Evolutionary conservation across 1,140 invertebrate species (phyloP).

Genomic region (Penaeus indicus): DNA sequence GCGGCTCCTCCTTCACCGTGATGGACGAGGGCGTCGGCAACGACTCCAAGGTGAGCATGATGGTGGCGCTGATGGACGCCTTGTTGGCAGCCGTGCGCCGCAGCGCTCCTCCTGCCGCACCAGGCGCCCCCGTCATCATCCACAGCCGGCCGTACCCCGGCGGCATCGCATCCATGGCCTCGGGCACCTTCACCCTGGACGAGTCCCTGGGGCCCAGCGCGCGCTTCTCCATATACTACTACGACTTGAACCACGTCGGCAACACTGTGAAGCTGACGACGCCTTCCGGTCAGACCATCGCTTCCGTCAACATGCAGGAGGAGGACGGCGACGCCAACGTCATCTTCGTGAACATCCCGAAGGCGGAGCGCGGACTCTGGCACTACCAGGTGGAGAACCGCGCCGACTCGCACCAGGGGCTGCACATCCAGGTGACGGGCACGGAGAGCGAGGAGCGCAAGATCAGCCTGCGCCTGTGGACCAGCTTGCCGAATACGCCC

Average conservation of each 20-base stretch:
- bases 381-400: conserved; percentile 65
- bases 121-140: conserved; percentile 63
- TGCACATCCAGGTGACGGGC: conserved; percentile 64
- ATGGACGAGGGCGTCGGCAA: conserved; percentile 73
- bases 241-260: conserved; percentile 67
- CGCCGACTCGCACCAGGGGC: conserved; percentile 66
- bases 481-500: conserved; percentile 48
- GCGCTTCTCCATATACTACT: conserved; percentile 67
- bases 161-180: conserved; percentile 64
- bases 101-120: conserved; percentile 55
- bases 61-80: conserved; percentile 69
- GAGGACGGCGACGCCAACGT: conserved; percentile 67
- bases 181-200: conserved; percentile 66
- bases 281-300: conserved; percentile 60
- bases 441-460: conserved; percentile 55
- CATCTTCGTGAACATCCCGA: conserved; percentile 64
- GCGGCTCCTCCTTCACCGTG: conserved; percentile 73
- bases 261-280: conserved; percentile 66
- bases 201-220: conserved; percentile 66
- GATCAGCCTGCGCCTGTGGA: conserved; percentile 64
- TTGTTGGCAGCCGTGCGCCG: conserved; percentile 56
- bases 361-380: conserved; percentile 65
- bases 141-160: conserved; percentile 60
- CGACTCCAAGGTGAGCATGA: conserved; percentile 73
- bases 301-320: conserved; percentile 65